Evolutionary conservation across 2,113 vertebrate genomes (phyloP).

Genomic region (Entelurus aequoreus): DNA sequence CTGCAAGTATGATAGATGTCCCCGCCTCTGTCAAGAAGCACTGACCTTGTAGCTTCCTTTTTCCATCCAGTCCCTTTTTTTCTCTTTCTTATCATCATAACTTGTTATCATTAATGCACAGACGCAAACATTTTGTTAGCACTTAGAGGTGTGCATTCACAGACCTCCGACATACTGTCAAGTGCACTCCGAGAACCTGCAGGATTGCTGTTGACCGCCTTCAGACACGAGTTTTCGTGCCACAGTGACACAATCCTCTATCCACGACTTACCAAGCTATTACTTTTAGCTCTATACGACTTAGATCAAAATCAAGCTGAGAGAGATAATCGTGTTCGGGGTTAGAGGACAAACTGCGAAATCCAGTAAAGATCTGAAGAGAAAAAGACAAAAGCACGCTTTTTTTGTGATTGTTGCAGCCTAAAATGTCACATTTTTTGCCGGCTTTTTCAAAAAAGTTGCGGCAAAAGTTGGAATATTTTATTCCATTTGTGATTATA

Average conservation of each 20-base stretch:
- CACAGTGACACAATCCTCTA: background rate
- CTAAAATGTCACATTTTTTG: too few relatives aligned
- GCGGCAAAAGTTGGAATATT: too few relatives aligned
- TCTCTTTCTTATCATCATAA: too few relatives aligned
- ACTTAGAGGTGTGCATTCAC: too few relatives aligned
- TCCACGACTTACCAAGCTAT: background rate
- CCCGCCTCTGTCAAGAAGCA: background rate
- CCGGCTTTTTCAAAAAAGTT: too few relatives aligned
- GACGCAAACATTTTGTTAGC: too few relatives aligned
- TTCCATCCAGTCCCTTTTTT: background rate
- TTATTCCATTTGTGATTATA: too few relatives aligned
- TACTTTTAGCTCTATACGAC: background rate
- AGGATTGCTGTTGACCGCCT: background rate
- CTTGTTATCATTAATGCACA: too few relatives aligned
- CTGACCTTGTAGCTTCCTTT: constrained; percentile 15
- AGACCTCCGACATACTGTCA: too few relatives aligned
- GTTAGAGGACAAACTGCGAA: background rate
- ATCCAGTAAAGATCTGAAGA: background rate
- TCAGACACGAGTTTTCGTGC: background rate
- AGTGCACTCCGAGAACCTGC: too few relatives aligned
- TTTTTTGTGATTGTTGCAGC: too few relatives aligned
- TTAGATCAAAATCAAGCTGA: constrained; percentile 2
- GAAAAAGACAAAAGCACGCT: too few relatives aligned
- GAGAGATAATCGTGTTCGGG: background rate
- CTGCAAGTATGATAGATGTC: constrained; percentile 18